Conservation (phyloP, 2,113 vertebrate genomes). For the Sphaerodactylus townsendi region DNA sequence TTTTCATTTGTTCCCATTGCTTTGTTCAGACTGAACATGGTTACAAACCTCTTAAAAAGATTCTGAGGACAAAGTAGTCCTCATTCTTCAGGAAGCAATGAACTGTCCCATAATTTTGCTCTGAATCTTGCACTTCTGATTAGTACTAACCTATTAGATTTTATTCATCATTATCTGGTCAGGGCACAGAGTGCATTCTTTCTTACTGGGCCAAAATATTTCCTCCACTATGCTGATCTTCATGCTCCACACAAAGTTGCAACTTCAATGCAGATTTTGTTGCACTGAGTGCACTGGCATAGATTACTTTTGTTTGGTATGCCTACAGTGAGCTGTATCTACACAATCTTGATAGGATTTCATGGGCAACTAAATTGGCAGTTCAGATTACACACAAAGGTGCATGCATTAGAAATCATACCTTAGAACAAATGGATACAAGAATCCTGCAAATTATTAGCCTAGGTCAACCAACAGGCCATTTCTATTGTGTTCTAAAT, state of each 20-base stretch:
- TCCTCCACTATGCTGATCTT: not conserved
- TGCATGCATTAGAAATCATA: not conserved
- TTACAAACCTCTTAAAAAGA: not conserved
- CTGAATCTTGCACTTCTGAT: not conserved
- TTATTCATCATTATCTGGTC: not conserved
- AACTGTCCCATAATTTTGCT: not conserved
- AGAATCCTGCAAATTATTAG: no score
- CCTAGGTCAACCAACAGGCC: not conserved
- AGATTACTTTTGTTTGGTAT: not conserved
- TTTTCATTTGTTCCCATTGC: not conserved
- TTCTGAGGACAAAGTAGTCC: not conserved
- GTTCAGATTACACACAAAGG: not conserved
- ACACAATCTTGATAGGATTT: not conserved
- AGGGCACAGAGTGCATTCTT: not conserved
- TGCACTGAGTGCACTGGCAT: not conserved
- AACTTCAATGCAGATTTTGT: not conserved
- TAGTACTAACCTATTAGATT: not conserved
- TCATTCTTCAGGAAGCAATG: not conserved
- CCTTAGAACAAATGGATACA: no score
- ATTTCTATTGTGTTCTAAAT: not conserved
- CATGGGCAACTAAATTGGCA: not conserved
- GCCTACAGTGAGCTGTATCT: not conserved
- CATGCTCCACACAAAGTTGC: not conserved
- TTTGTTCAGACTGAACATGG: not conserved
- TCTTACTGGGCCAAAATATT: not conserved